A percentile compares a stretch with the other conserved stretches of the same genome.
Evolutionary conservation across 2,797 vertebrate species (phyloP).

Genomic region (Liasis olivaceus): DNA sequence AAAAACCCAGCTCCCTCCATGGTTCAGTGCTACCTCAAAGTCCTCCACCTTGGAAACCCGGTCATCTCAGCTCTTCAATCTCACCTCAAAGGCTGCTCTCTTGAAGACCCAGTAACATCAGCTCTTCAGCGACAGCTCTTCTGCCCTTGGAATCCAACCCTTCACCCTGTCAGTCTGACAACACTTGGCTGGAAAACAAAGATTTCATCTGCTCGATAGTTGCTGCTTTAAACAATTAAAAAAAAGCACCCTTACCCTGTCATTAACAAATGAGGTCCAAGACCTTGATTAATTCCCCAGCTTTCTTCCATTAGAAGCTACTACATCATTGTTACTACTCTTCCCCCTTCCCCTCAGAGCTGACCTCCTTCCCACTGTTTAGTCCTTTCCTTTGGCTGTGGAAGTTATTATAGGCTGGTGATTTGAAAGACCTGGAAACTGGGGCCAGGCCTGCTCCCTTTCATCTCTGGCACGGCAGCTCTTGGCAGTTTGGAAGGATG

Average conservation of each 20-base stretch:
- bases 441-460: slow-evolving; percentile 64
- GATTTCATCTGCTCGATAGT: slow-evolving; percentile 25
- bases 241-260: slow-evolving; percentile 33
- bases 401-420: slow-evolving; percentile 74
- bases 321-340: slow-evolving; percentile 67
- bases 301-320: slow-evolving; percentile 65
- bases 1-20: background rate
- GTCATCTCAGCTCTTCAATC: fast-evolving
- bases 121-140: background rate
- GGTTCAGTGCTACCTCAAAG: background rate
- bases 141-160: fast-evolving
- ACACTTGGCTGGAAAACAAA: slow-evolving; percentile 19
- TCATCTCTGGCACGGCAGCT: slow-evolving; percentile 68
- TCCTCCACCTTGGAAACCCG: background rate
- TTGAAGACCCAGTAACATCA: background rate
- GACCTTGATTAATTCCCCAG: slow-evolving; percentile 69
- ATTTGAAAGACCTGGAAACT: slow-evolving; percentile 73
- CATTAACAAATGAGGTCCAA: slow-evolving; percentile 71
- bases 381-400: slow-evolving; percentile 63
- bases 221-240: slow-evolving; percentile 7
- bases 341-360: slow-evolving; percentile 51
- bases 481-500: slow-evolving; percentile 75
- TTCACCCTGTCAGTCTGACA: background rate
- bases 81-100: background rate
- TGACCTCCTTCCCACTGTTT: slow-evolving; percentile 63